Conservation (phyloP, 2,113 vertebrate genomes). For the Emydocephalus ijimae region DNA sequence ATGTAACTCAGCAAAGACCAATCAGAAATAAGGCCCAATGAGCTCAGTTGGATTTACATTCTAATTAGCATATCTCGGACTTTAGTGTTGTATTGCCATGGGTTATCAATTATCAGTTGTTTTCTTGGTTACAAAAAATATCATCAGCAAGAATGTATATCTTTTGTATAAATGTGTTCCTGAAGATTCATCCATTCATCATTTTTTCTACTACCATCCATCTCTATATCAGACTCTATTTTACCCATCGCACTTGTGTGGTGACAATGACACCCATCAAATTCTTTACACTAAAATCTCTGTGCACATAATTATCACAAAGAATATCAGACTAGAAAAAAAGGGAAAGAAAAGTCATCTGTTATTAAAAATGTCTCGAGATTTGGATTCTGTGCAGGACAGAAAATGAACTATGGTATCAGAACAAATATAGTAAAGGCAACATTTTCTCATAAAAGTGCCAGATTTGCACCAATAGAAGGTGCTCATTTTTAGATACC, state of each 20-base stretch:
- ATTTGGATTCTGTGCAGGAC: not conserved
- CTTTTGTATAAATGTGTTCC: not conserved
- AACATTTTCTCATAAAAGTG: not conserved
- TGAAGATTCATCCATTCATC: not conserved
- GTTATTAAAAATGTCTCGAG: not conserved
- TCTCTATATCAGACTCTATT: not conserved
- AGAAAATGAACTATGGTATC: not conserved
- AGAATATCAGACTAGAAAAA: not conserved
- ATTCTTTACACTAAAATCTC: not conserved
- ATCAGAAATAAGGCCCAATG: not conserved
- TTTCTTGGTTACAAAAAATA: not conserved
- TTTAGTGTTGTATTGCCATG: not conserved
- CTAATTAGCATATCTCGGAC: not conserved
- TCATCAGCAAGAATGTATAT: not conserved
- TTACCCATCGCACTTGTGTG: not conserved
- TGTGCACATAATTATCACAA: not conserved
- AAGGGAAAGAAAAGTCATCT: not conserved
- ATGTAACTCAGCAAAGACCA: not conserved
- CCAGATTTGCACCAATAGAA: not conserved
- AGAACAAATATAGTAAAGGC: not conserved
- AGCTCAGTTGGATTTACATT: not conserved
- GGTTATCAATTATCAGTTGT: not conserved
- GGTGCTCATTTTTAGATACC: not conserved
- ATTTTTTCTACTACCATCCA: not conserved
- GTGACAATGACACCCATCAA: not conserved